Conservation (phyloP, 2,113 vertebrate genomes). For the Physeter macrocephalus region DNA sequence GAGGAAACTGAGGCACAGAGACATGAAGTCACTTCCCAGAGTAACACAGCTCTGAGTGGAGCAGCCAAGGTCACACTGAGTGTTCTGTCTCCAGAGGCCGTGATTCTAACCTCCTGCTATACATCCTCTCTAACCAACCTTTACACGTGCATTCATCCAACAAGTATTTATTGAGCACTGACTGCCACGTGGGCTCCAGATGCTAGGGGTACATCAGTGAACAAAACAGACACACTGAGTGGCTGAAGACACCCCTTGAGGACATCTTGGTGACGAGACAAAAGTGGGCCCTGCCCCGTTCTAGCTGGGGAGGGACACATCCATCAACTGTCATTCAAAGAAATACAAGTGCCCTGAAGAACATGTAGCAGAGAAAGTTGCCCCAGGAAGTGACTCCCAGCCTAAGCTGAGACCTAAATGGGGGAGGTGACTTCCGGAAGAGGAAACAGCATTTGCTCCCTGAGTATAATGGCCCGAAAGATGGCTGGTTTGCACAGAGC, state of each 20-base stretch:
- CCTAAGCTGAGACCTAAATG: not conserved
- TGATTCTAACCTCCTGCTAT: not conserved
- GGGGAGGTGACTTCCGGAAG: not conserved
- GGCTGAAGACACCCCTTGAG: not conserved
- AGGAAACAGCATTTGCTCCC: not conserved
- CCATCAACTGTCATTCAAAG: not conserved
- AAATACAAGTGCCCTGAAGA: not conserved
- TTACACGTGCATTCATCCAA: no score
- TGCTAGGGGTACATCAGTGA: not conserved
- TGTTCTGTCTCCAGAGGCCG: slow-evolving; percentile 5
- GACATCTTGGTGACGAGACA: not conserved
- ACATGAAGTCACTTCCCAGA: not conserved
- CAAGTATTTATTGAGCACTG: not conserved
- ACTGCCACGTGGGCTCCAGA: not conserved
- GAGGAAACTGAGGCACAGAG: not conserved
- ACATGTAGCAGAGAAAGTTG: accelerated
- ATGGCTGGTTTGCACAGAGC: not conserved
- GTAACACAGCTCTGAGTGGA: not conserved
- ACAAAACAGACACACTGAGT: not conserved
- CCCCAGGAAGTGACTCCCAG: not conserved
- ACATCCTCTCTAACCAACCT: not conserved
- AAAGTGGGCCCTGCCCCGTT: not conserved
- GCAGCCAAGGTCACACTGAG: not conserved
- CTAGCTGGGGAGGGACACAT: not conserved
- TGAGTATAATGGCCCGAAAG: not conserved